Base-by-base conservation (phyloP, 2,888 invertebrate genomes). In the Calameuta filiformis region DNA sequence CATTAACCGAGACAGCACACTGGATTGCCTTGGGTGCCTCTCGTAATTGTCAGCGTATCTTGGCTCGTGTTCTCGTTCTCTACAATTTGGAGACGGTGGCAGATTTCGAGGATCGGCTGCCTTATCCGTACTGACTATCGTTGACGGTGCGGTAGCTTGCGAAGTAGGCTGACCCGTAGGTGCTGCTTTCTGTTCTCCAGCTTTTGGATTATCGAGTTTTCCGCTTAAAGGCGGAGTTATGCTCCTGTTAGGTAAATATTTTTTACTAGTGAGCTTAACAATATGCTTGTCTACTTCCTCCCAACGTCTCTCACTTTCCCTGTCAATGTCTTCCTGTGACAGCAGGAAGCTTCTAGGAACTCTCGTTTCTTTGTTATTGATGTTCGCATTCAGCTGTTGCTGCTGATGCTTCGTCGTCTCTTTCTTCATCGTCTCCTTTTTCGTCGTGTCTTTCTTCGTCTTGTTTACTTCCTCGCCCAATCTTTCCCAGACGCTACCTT, bases 31-130 rank as follows among this genome's bases (percentile, higher is more conserved):
- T 3, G 88, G 86, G 81, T 88, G 87, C 30, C 88, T 83, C 69
- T 90, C 90, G n/a, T 89, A 89, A 76, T 89, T 90, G 69, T 90
- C 88, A 1, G 88, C 84, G 56, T 87, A 89, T 30, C 89, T 85
- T 4, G 85, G 86, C 33, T 88, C 87, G 0, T 71, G 12, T 9
- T 73, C 69, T 15, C 76, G 37, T 4, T 80, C 81, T 3, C 80
- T 77, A 12, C 82, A 82, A 76, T 79, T 82, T n/a, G 84, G 84
- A 11, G 85, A 82, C 1, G 79, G 74, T 6, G 83, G 79, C 73
- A 75, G 79, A 77, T 82, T 82, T 73, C 81, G 77, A 23, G 79
- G 80, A 76, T 84, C 83, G 1, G 77, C 77, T 9, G 82, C 73
- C 73, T 83, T 81, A 31, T 85, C 84, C 1, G 35, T 37, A 30